Conservation (phyloP, 2,113 vertebrate genomes). For the Synchiropus splendidus region DNA sequence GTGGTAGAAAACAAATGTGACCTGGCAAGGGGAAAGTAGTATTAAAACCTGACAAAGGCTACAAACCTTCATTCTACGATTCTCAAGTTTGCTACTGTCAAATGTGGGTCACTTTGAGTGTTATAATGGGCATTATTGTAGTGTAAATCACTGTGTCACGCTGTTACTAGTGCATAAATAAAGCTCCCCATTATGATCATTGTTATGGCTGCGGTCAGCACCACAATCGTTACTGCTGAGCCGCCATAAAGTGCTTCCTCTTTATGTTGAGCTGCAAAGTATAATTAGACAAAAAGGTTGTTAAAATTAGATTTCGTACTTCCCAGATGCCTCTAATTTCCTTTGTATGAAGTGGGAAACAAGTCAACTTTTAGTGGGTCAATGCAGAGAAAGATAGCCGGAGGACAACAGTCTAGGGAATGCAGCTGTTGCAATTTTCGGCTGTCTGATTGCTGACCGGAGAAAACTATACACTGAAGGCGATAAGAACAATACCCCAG, state of each 20-base stretch:
- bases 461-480: slow-evolving; percentile 24
- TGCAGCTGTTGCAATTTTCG: slow-evolving; percentile 38
- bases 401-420: slow-evolving; percentile 22
- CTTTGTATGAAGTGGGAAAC: slow-evolving; percentile 4
- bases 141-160: too few species aligned
- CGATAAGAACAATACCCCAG: slow-evolving; percentile 26
- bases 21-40: too few species aligned
- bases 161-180: too few species aligned
- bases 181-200: neutral
- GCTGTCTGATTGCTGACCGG: slow-evolving; percentile 35
- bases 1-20: too few species aligned
- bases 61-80: too few species aligned
- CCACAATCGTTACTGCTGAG: slow-evolving; percentile 2
- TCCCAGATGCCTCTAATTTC: slow-evolving; percentile 2
- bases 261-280: slow-evolving; percentile 1
- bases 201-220: neutral
- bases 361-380: slow-evolving; percentile 18
- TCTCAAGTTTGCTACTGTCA: too few species aligned
- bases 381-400: slow-evolving; percentile 23
- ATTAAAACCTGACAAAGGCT: too few species aligned
- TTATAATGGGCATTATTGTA: neutral
- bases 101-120: neutral
- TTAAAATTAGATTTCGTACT: slow-evolving; percentile 8
- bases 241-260: neutral
- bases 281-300: slow-evolving; percentile 9